Evolutionary conservation across 92 coral and sea anemone genomes (phyloP), one percentile per base, ranked within the genome.

Genomic region (Hydrozoanthus gracilis): DNA sequence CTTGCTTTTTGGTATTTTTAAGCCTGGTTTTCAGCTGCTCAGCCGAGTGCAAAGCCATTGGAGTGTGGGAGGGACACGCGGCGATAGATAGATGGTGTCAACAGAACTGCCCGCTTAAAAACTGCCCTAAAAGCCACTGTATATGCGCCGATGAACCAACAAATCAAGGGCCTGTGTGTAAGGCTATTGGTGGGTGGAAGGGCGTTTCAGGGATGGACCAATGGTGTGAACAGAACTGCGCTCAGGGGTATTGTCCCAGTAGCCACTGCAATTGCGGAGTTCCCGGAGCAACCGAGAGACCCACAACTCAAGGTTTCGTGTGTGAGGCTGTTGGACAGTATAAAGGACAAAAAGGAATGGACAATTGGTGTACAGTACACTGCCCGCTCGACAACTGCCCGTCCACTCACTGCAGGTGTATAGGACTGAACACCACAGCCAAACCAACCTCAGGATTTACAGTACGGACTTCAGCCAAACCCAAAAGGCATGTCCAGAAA

Each of bases 1-100:
- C 39, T 27, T 27, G 39, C 39, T 27, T 27, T 27, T 27, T 27
- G 39, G 39, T 27, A 27, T 27, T 27, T 27, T 27, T 27, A 27
- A 27, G 39, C 39, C 39, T 27, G 39, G 39, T 27, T 27, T 27
- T 27, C 39, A 27, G 39, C 39, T 27, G 39, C 39, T 27, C 39
- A 27, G 18, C 10, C 51, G 7, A 18, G 52, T 77, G 69, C 14
- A 77, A 54, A 6, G 82, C 82, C 27, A 4, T 39, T 4, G 82
- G 83, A 5, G 54, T 6, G 4, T 78, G 83, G 83, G 39, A 44
- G 9, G 83, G 71, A 78, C 47, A 78, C 0, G 12, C 44, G 4
- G 16, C 48, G 45, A 88, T 88, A 87, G 87, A 88, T 72, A 45
- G 9, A 0, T 88, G 90, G 90, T 88, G 90, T 15, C 66, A 17